Evolutionary conservation across 2,888 invertebrate species (phyloP).

Genomic region (Habrosyne pyritoides): DNA sequence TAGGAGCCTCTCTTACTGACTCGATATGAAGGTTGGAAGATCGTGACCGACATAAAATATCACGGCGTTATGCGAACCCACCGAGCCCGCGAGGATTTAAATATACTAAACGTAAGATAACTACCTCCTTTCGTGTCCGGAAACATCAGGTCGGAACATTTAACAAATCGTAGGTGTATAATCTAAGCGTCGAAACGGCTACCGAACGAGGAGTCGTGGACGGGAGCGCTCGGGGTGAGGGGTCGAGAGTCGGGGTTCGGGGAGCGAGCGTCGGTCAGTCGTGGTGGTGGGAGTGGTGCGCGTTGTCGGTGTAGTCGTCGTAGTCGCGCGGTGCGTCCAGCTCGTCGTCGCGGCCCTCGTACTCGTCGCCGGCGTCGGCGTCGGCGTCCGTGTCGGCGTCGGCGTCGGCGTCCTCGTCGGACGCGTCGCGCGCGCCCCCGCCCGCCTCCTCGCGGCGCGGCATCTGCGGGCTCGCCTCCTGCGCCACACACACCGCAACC

Average conservation of each 20-base stretch:
- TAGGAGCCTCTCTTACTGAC: no score
- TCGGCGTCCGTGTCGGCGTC: slow-evolving; percentile 45
- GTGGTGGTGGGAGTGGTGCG: slow-evolving; percentile 61
- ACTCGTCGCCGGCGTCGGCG: slow-evolving; percentile 51
- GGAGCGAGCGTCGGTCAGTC: slow-evolving; percentile 49
- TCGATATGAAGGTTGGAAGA: no score
- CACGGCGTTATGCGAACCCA: no score
- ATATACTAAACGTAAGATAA: background rate
- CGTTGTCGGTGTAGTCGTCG: slow-evolving; percentile 77
- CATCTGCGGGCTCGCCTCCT: slow-evolving; percentile 33
- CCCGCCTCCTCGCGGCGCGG: slow-evolving; percentile 34
- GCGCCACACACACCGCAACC: slow-evolving; percentile 40
- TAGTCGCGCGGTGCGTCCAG: slow-evolving; percentile 66
- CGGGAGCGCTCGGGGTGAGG: background rate
- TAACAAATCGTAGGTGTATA: background rate
- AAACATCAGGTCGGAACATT: no score
- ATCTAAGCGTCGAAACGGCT: background rate
- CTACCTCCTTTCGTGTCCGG: background rate
- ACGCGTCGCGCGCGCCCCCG: slow-evolving; percentile 31
- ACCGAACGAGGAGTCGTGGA: background rate
- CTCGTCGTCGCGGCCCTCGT: slow-evolving; percentile 62
- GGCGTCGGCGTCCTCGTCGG: slow-evolving; percentile 29
- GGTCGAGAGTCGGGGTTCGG: background rate
- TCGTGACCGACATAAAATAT: no score
- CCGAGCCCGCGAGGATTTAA: no score